phyloP scores from a whole-genome alignment of 2,113 vertebrate genomes.

The Malurus melanocephalus region DNA sequence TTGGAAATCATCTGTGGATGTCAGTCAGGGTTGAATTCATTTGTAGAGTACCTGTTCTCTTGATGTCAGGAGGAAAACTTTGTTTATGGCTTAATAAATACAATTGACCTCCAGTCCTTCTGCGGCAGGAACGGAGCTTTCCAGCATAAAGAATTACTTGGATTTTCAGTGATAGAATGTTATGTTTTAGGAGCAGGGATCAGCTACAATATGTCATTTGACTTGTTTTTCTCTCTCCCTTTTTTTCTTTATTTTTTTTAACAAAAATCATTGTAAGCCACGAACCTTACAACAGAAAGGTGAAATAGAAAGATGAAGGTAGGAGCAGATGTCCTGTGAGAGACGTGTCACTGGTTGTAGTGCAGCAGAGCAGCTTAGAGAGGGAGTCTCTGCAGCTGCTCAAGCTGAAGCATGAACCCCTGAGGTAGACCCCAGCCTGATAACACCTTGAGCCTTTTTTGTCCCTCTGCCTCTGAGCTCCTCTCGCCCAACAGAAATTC shows the following conservation, averaged over 20 bases:
- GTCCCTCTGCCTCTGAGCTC: not conserved
- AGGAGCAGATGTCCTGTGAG: not conserved
- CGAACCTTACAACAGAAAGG: not conserved
- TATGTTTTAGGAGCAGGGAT: not conserved
- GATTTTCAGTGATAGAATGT: not conserved
- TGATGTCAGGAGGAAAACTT: not conserved
- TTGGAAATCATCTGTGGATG: not conserved
- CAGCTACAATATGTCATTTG: not conserved
- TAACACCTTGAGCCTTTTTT: not conserved
- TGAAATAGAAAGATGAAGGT: not conserved
- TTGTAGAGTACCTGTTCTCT: not conserved
- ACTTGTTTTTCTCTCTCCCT: not conserved
- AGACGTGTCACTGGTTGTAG: not conserved
- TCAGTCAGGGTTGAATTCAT: not conserved
- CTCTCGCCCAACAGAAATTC: not conserved
- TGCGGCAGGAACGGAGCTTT: not conserved
- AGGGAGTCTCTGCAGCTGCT: not conserved
- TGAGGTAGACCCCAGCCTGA: not conserved
- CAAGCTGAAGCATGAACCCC: not conserved
- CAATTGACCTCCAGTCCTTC: not conserved
- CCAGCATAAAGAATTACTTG: not conserved
- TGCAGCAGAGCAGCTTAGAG: not conserved
- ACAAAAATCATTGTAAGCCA: not conserved
- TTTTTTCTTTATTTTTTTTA: not conserved
- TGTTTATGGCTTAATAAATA: not conserved